Conservation (phyloP, 2,113 vertebrate genomes). For the Syngnathoides biaculeatus region DNA sequence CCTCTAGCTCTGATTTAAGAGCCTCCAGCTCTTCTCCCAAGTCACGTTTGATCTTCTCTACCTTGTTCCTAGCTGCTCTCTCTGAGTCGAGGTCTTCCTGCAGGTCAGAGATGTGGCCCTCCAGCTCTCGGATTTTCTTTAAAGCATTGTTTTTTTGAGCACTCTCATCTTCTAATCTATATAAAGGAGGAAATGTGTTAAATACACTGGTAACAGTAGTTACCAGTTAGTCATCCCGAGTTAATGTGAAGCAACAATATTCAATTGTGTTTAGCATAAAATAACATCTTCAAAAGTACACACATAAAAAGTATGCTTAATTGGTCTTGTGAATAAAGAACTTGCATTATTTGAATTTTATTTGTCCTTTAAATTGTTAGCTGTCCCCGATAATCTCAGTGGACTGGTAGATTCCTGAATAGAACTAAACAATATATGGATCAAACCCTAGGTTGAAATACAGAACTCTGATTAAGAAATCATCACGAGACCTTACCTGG, state of each 20-base stretch:
- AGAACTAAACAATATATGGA: background rate
- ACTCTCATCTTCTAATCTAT: conserved; percentile 87
- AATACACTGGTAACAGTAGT: background rate
- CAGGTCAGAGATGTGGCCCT: conserved; percentile 88
- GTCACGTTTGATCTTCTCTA: conserved; percentile 91
- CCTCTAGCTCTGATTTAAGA: conserved; percentile 91
- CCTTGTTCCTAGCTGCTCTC: conserved; percentile 83
- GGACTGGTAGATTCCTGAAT: background rate
- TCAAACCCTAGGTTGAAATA: background rate
- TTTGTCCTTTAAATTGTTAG: background rate
- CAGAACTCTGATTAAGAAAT: background rate
- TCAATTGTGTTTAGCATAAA: background rate
- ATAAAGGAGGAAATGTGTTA: background rate
- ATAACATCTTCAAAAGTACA: background rate
- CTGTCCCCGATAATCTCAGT: background rate
- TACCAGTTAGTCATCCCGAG: background rate
- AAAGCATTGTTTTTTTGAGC: conserved; percentile 87
- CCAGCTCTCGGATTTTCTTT: conserved; percentile 92
- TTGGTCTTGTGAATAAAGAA: background rate
- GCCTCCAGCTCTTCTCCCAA: conserved; percentile 93
- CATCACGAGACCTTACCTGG: conserved; percentile 71
- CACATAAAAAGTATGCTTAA: background rate
- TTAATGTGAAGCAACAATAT: background rate
- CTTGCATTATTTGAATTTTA: background rate
- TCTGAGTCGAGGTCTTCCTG: conserved; percentile 93